Evolutionary conservation across 2,113 vertebrate species (phyloP).

Genomic region (Eretmochelys imbricata): DNA sequence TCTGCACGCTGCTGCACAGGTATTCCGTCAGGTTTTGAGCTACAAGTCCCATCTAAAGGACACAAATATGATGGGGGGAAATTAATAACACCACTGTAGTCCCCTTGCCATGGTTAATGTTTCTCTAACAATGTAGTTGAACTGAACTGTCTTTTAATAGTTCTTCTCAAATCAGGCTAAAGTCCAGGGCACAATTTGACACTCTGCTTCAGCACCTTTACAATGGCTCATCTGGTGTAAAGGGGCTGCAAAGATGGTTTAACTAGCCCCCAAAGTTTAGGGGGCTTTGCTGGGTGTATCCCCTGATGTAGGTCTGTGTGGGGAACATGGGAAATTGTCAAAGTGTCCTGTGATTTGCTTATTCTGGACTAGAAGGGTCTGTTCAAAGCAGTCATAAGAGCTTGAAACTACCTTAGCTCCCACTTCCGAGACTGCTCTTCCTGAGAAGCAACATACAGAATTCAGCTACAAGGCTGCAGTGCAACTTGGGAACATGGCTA

Average conservation of each 20-base stretch:
- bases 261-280: not conserved
- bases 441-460: not conserved
- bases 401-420: not conserved
- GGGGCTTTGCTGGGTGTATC: not conserved
- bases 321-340: not conserved
- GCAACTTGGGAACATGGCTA: not conserved
- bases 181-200: fast-evolving
- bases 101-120: not conserved
- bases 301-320: not conserved
- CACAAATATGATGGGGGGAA: not conserved
- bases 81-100: not conserved
- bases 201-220: not conserved
- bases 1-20: not conserved
- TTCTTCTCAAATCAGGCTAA: not conserved
- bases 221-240: not conserved
- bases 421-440: not conserved
- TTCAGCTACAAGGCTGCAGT: not conserved
- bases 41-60: not conserved
- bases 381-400: not conserved
- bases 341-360: not conserved
- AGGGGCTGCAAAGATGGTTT: not conserved
- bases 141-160: not conserved
- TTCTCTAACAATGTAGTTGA: not conserved
- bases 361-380: not conserved
- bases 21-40: not conserved